Conservation (phyloP, 2,888 invertebrate genomes). For the Leptinotarsa juncta region DNA sequence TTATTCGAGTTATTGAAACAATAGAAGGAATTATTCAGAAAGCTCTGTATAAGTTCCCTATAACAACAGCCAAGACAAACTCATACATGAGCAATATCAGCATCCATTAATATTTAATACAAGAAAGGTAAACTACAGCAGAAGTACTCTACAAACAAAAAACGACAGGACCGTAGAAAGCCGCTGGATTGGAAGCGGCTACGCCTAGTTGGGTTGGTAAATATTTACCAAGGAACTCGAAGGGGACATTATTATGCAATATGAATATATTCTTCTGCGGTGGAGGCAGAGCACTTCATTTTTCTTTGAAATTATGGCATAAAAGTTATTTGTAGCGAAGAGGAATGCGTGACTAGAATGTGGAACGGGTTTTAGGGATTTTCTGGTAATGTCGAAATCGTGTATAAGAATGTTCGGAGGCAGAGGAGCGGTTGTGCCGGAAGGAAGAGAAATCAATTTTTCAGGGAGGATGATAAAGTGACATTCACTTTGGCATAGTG, state of each 20-base stretch:
- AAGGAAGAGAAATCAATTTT: slow-evolving; percentile 32
- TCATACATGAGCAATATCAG: slow-evolving; percentile 16
- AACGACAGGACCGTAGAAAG: slow-evolving; percentile 8
- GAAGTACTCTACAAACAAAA: slow-evolving; percentile 7
- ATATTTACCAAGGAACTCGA: slow-evolving; percentile 45
- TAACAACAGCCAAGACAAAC: slow-evolving; percentile 1
- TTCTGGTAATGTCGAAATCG: slow-evolving; percentile 43
- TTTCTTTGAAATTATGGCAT: slow-evolving; percentile 40
- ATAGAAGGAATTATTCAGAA: neutral
- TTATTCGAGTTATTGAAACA: neutral
- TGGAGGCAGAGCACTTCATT: slow-evolving; percentile 41
- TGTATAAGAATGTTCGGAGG: slow-evolving; percentile 41
- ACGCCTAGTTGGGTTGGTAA: slow-evolving; percentile 49
- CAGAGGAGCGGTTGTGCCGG: slow-evolving; percentile 28
- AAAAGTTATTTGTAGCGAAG: slow-evolving; percentile 38
- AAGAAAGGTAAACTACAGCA: slow-evolving; percentile 18
- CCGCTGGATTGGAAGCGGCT: slow-evolving; percentile 46
- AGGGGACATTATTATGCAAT: slow-evolving; percentile 50
- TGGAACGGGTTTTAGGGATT: slow-evolving; percentile 34
- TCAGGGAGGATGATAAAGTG: slow-evolving; percentile 14
- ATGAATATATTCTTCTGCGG: slow-evolving; percentile 47
- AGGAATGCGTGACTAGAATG: slow-evolving; percentile 39
- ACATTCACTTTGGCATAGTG: neutral
- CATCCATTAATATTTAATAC: slow-evolving; percentile 17
- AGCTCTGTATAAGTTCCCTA: neutral